Percentiles rank a stretch among this genome's conserved stretches.
These are phyloP conservation scores for Conus ventricosus DNA, from an alignment of 1,140 invertebrate genomes.

Conservation along the genomic window DNA sequence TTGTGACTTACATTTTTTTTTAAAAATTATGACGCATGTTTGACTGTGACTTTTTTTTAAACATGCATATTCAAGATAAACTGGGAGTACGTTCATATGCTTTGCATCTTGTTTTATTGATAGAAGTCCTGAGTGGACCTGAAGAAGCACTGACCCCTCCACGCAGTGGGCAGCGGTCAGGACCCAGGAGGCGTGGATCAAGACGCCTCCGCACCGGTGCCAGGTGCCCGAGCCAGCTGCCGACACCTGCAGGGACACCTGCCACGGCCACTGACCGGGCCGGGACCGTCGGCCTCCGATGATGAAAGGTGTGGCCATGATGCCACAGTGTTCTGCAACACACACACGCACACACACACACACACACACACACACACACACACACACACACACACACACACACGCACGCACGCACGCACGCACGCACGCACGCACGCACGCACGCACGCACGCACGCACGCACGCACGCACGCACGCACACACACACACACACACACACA, in stretches of 20 bases:
- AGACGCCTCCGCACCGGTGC: constrained; percentile 57
- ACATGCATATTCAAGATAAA: too few species aligned
- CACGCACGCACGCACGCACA: too few species aligned
- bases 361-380: neutral
- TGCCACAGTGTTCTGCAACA: constrained; percentile 50
- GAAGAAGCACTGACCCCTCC: constrained; percentile 43
- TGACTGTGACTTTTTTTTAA: too few species aligned
- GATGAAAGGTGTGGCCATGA: constrained; percentile 45
- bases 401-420: neutral
- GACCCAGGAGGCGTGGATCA: constrained; percentile 55
- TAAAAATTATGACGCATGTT: too few species aligned
- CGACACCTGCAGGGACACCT: constrained; percentile 58
- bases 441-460: too few species aligned
- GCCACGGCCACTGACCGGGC: constrained; percentile 54
- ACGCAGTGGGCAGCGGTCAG: constrained; percentile 61
- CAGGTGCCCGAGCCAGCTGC: constrained; percentile 39
- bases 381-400: neutral
- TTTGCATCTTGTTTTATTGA: too few species aligned
- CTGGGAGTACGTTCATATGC: too few species aligned
- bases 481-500: too few species aligned
- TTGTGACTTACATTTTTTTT: too few species aligned
- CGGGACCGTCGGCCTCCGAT: constrained; percentile 47
- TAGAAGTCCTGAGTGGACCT: too few species aligned
- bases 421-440: neutral
- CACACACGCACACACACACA: neutral